Evolutionary conservation across 1,140 invertebrate genomes (phyloP).

Genomic region (Bacillus rossius): DNA sequence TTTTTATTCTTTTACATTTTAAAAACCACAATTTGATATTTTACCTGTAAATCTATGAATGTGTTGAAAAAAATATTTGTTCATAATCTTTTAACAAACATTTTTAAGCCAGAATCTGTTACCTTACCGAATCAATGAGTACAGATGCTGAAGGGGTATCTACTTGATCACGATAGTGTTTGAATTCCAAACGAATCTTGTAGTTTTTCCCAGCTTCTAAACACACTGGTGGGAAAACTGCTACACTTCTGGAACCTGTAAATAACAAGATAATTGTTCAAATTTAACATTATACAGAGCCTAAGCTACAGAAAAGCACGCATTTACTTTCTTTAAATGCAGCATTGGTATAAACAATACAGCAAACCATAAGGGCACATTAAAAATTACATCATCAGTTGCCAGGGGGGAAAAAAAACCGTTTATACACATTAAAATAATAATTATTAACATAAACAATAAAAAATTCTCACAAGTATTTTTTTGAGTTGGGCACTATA

Average conservation of each 20-base stretch:
- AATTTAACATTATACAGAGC: background rate
- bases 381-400: conserved; percentile 2
- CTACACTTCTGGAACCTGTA: conserved; percentile 59
- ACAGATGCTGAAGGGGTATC: conserved; percentile 75
- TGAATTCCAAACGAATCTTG: conserved; percentile 77
- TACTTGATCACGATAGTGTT: conserved; percentile 53
- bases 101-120: too few relatives aligned
- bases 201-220: conserved; percentile 87
- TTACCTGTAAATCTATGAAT: too few relatives aligned
- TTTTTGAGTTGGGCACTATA: too few relatives aligned
- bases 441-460: too few relatives aligned
- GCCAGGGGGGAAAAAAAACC: background rate
- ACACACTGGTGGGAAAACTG: conserved; percentile 74
- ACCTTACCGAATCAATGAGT: conserved; percentile 85
- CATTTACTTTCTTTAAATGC: background rate
- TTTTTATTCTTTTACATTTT: too few relatives aligned
- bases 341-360: background rate
- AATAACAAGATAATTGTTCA: conserved; percentile 7
- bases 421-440: too few relatives aligned
- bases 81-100: too few relatives aligned
- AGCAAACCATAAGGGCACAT: too few relatives aligned
- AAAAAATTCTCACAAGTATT: too few relatives aligned
- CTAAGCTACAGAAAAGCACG: background rate
- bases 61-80: too few relatives aligned
- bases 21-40: too few relatives aligned